Evolutionary conservation across 2,797 vertebrate genomes (phyloP), one percentile per base, ranked within the genome.

Genomic region (Mormyrus proboscirostris): DNA sequence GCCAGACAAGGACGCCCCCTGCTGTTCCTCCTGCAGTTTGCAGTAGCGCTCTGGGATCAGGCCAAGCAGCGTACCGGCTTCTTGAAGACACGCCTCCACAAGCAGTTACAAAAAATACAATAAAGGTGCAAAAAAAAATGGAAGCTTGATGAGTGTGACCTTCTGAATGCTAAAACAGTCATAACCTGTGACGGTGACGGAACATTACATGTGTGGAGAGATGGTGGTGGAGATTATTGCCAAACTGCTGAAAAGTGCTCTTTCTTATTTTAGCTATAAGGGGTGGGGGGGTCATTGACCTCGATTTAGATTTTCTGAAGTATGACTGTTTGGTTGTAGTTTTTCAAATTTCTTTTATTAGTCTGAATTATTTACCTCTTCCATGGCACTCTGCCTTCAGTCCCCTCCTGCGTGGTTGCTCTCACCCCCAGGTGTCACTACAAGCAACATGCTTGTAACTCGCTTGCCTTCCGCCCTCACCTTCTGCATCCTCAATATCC

Each of bases 1-100:
- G 96, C 98, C 98, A 0, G 98, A 99, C 96, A 99, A 99, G 95
- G 98, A 99, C 50, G 97, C 99, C 93, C 98, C 98, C 10, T 99
- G 98, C 96, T 99, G 98, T 94, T 99, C 98, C 90, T 98, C 98
- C 50, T 99, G 98, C 96, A 99, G 98, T 98, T 98, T 99, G 96
- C 98, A 99, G 97, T 99, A 99, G 96, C 97, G 51, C 88, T 92
- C 79, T 14, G 3, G 47, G 90, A 73, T n/a, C 88, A 38, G 41
- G 82, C 29, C 12, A 19, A 47, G 49, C 16, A 2, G 33, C 0
- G 4, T 8, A 2, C 51, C 12, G 16, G 33, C 9, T 53, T 4
- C 53, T 19, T 19, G 10, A 22, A 22, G 88, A 44, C 25, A 65
- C 76, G 12, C 53, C 55, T 44, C 59, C 38, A 25, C 49, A 83